Percentiles rank a stretch among this genome's conserved stretches.
These are phyloP conservation scores for Neuroscelio doddi DNA, from an alignment of 2,888 invertebrate genomes.

Conservation along the genomic window DNA sequence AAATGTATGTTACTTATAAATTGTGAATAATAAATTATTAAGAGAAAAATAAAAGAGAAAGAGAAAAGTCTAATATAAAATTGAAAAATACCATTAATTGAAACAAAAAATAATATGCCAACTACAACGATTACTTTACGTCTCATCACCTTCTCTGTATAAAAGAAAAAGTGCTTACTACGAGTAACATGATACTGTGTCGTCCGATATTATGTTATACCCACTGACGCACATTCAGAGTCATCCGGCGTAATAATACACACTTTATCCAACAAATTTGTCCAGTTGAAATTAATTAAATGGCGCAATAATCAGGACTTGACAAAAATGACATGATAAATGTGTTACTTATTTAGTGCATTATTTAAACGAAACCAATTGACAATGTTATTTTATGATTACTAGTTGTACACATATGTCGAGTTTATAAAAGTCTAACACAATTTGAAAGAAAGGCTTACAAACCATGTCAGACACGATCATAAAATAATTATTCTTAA, in stretches of 20 bases:
- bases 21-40: too few species aligned
- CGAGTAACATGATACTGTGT: slow-evolving; percentile 36
- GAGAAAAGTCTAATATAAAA: too few species aligned
- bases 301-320: not conserved
- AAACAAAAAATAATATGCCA: not conserved
- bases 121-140: slow-evolving; percentile 2
- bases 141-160: slow-evolving; percentile 25
- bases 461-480: too few species aligned
- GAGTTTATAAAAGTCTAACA: too few species aligned
- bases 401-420: too few species aligned
- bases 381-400: too few species aligned
- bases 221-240: not conserved
- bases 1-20: too few species aligned
- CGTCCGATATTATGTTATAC: slow-evolving; percentile 17
- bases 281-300: not conserved
- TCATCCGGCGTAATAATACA: not conserved
- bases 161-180: slow-evolving; percentile 35
- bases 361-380: too few species aligned
- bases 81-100: too few species aligned
- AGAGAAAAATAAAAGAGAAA: not conserved
- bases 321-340: not conserved
- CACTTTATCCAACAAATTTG: not conserved
- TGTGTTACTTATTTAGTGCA: too few species aligned
- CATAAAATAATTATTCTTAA: too few species aligned
- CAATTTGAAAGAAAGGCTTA: too few species aligned